Evolutionary conservation across 2,113 vertebrate species (phyloP), one percentile per base, ranked within the genome.

Genomic region (Xyrauchen texanus): DNA sequence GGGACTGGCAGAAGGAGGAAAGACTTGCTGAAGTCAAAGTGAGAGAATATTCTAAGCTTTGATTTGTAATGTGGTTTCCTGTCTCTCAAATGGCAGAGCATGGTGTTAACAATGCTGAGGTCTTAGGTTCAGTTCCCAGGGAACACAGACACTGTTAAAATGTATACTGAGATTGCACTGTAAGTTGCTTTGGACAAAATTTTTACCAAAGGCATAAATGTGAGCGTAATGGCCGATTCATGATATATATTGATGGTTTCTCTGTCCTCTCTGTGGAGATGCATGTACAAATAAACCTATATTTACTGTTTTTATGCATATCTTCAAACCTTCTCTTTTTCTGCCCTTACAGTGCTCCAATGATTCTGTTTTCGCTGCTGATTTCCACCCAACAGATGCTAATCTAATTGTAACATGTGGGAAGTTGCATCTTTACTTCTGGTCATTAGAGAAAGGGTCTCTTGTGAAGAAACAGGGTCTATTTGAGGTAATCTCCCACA

Each of bases 1-100:
- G 98, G 98, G 97, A 99, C 88, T 99, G 98, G 97, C 98, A 99
- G 89, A 95, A 92, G 76, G 96, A 96, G 79, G 96, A 98, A 78
- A 93, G 93, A 62, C 89, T 98, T 83, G 95, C 96, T 0, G 97
- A 98, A 8, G 96, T 97, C 81, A 99, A 99, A 96, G 98, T 96
- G 21, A 75, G 81, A 42, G 49, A 21, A 61, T 9, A 7, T 16
- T 34, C 21, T 34, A 34, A 34, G 21, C 21, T 34, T 34, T 34
- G 21, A 34, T 34, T 34, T 34, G 21, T 34, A 34, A 34, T 34
- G 21, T 34, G 21, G 21, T 34, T 34, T 34, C 21, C 21, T 34
- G 21, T 34, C 21, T 34, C 21, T 34, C 21, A 34, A 34, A 34
- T 34, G 21, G 21, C 21, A 34, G 3, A 34, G 21, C 21, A 34